A percentile compares a stretch with the other conserved stretches of the same genome.
Conservation (phyloP, 2,113 vertebrate species). For the Lethenteron camtschaticum region DNA sequence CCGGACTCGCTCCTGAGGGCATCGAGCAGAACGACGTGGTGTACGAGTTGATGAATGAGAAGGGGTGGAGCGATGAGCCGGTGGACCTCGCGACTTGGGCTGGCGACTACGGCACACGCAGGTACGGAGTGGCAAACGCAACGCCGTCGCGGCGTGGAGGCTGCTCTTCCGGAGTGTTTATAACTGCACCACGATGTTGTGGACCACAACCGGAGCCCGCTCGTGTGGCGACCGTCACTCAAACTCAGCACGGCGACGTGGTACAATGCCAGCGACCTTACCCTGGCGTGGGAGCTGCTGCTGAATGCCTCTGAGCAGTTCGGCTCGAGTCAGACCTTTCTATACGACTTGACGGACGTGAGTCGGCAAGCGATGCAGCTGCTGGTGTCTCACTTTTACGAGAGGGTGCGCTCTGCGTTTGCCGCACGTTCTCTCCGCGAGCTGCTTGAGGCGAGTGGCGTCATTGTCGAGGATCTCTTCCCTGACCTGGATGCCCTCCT, state of each 20-base stretch:
- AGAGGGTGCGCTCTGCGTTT: conserved; percentile 32
- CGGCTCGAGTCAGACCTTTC: conserved; percentile 27
- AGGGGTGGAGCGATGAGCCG: conserved; percentile 58
- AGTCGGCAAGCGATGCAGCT: conserved; percentile 57
- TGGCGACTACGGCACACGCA: conserved; percentile 32
- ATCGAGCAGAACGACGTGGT: conserved; percentile 75
- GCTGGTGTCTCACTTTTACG: conserved; percentile 39
- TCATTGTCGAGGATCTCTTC: conserved; percentile 50
- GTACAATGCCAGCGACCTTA: conserved; percentile 44
- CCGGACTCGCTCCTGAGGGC: conserved; percentile 64
- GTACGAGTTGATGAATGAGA: conserved; percentile 72
- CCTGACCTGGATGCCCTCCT: conserved; percentile 50
- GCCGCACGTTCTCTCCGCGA: conserved; percentile 22
- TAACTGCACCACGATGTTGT: conserved; percentile 43
- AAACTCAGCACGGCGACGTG: conserved; percentile 39
- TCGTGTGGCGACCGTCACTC: conserved; percentile 58
- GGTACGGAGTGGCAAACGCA: conserved; percentile 33
- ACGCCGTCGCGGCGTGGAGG: conserved; percentile 31
- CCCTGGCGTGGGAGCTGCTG: conserved; percentile 54
- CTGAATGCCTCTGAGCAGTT: conserved; percentile 25
- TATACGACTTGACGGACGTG: conserved; percentile 63
- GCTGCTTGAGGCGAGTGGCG: conserved; percentile 35
- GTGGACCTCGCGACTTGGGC: conserved; percentile 51
- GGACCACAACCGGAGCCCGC: conserved; percentile 69
- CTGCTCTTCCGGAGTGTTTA: conserved; percentile 56